Conservation (phyloP, 2,113 vertebrate species). For the Oreochromis spilurus region DNA sequence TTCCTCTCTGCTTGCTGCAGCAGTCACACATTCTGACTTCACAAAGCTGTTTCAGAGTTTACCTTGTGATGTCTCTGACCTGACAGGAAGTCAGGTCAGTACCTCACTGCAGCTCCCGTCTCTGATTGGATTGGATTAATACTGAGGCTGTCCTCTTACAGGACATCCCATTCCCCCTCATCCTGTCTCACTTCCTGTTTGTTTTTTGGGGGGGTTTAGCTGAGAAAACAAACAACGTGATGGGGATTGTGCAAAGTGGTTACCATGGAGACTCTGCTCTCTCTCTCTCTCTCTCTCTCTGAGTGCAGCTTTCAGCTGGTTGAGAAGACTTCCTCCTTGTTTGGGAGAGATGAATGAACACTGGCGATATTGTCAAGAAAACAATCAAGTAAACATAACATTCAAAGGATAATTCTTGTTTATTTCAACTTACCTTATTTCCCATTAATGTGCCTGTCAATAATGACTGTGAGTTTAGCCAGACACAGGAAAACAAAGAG, state of each 20-base stretch:
- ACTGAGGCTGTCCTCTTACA: background rate
- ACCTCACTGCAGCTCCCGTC: background rate
- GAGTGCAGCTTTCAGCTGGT: constrained; percentile 39
- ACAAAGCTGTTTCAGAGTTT: background rate
- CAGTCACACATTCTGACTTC: background rate
- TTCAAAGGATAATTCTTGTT: background rate
- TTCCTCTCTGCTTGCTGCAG: background rate
- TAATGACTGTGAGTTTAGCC: background rate
- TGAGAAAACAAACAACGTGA: constrained; percentile 6
- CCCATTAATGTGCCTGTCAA: background rate
- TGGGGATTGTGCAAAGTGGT: background rate
- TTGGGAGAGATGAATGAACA: constrained; percentile 13
- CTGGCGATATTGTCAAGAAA: background rate
- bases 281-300: background rate
- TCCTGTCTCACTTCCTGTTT: constrained; percentile 33
- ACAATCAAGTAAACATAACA: background rate
- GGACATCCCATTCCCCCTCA: constrained; percentile 21
- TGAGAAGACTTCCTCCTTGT: constrained; percentile 12
- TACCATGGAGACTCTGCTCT: background rate
- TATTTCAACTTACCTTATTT: background rate
- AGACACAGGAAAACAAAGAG: background rate
- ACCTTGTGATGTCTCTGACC: background rate
- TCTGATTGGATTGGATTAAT: background rate
- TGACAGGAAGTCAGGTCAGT: background rate
- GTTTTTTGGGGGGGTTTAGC: background rate